Evolutionary conservation across 64 coral and sea anemone species (phyloP).

Genomic region (Stichodactyla mertensii): DNA sequence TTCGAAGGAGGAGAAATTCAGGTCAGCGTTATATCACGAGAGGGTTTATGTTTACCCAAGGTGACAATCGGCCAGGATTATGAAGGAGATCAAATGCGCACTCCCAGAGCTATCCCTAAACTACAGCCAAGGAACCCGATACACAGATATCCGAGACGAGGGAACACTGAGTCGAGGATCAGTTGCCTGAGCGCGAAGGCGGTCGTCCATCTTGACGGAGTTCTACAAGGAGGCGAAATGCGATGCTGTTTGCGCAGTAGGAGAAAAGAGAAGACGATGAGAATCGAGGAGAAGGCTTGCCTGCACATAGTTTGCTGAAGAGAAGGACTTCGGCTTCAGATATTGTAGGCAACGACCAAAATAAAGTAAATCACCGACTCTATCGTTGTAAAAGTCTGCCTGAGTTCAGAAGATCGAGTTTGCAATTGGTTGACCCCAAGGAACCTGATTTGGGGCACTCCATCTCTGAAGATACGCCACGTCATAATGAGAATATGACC

Average conservation of each 20-base stretch:
- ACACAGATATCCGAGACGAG: slow-evolving; percentile 16
- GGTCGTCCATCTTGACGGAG: background rate
- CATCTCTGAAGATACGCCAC: no score
- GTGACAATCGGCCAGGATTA: slow-evolving; percentile 46
- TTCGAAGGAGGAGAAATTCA: background rate
- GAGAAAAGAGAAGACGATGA: no score
- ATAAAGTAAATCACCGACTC: background rate
- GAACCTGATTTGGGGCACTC: no score
- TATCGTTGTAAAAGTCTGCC: background rate
- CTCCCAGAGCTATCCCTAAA: background rate
- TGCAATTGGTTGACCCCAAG: background rate
- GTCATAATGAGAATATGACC: background rate
- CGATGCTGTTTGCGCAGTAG: no score
- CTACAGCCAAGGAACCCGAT: background rate
- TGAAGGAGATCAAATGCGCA: slow-evolving; percentile 6
- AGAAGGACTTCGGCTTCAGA: no score
- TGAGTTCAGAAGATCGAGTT: background rate
- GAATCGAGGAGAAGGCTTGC: no score
- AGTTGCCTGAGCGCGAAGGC: slow-evolving; percentile 29
- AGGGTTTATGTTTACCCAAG: slow-evolving; percentile 38
- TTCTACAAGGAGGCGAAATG: slow-evolving; percentile 51
- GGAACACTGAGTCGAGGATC: slow-evolving; percentile 17
- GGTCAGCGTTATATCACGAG: background rate
- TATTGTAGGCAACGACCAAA: no score
- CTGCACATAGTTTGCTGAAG: no score